Base-by-base conservation (phyloP, 2,888 invertebrate genomes). In the Thera britannica region DNA sequence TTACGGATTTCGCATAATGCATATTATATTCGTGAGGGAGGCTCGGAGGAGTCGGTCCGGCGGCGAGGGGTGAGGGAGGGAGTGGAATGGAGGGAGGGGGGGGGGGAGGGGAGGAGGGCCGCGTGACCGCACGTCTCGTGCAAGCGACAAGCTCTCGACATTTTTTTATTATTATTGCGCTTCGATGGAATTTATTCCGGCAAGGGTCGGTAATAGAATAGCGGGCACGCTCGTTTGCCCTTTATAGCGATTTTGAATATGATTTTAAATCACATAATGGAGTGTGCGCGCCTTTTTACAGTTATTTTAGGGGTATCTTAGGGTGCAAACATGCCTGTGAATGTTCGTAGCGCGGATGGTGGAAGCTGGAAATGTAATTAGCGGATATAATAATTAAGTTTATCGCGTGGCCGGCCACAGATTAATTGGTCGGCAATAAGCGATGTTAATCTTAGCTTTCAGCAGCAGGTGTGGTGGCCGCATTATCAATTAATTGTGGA, bases 1-100 rank as follows among this genome's bases (percentile, higher is more conserved):
- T 92, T 91, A 92, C 92, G 92, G 92, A 93, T 93, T 92, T 93
- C 93, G 93, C 93, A 93, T 93, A 93, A 93, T 93, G 93, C 93
- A 93, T 93, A 91, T 91, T 92, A 92, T 92, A 92, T 92, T 90
- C 87, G 85, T 77, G 81, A 80, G 83, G 83, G 83, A 79, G 83
- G 80, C 75, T 79, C 77, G 67, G 79, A 82, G 83, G 83, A 72
- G 77, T 75, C 63, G 65, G 68, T 54, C 56, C 63, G 67, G 63
- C 65, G 64, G 66, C 68, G 72, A 71, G 23, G 23, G 23, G 23
- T 23, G 23, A 23, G 23, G 23, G 79, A 72, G 76, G 72, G 79
- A 68, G 76, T 68, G 76, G 7, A 23, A 74, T 79, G 73, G 73
- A 74, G 74, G 59, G 68, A 67, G 55, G 59, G 38, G 66, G 64